A percentile compares a stretch with the other conserved stretches of the same genome.
These are phyloP conservation scores for Hipparchia semele DNA, from an alignment of 2,888 invertebrate species.

Conservation along the genomic window DNA sequence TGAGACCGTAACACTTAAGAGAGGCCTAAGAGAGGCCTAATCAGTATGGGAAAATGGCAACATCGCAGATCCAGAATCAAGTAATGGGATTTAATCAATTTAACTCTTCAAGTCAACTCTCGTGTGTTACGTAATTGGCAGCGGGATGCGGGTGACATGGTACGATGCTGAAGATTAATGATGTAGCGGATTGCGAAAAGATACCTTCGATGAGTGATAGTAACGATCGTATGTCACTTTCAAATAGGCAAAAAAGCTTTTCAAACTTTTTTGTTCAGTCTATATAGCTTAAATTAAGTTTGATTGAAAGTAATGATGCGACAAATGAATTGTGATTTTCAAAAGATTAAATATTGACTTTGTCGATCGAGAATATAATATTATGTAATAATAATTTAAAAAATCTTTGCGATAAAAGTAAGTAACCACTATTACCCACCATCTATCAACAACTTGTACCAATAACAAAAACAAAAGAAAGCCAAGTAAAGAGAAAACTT, in stretches of 20 bases:
- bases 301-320: background rate
- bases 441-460: no score
- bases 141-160: conserved; percentile 48
- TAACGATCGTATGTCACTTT: conserved; percentile 24
- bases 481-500: no score
- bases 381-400: no score
- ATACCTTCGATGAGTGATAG: conserved; percentile 32
- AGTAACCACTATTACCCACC: no score
- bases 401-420: no score
- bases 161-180: conserved; percentile 46
- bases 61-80: conserved; percentile 22
- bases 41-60: conserved; percentile 26
- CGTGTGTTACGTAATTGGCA: conserved; percentile 39
- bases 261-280: background rate
- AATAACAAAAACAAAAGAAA: no score
- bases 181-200: conserved; percentile 37
- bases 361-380: background rate
- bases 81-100: conserved; percentile 38
- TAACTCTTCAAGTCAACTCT: conserved; percentile 34
- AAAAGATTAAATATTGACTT: background rate
- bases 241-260: background rate
- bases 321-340: background rate
- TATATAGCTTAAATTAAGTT: background rate
- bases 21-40: background rate
- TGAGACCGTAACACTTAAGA: background rate